Base-by-base conservation (phyloP, 2,797 vertebrate species). In the Ctenopoma kingsleyae region DNA sequence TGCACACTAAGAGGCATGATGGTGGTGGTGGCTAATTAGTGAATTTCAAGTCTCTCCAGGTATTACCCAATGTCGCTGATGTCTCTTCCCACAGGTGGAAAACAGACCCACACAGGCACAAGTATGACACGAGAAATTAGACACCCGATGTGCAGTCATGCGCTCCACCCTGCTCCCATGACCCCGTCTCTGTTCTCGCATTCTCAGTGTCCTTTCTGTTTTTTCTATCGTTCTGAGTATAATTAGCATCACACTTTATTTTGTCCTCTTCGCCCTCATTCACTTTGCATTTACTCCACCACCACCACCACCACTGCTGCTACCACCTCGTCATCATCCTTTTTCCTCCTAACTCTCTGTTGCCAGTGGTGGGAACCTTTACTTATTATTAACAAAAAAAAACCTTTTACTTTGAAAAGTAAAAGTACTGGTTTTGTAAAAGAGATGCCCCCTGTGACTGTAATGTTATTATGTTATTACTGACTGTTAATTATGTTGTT, bases 171-270 rank as follows among this genome's bases (percentile, higher is more conserved):
- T 85, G 80, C 73, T 82, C 73, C 62, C 52, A 61, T 81, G 82
- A 85, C 81, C 68, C 80, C 20, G 19, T 56, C 80, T 85, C 78
- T 82, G 66, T 62, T 84, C 80, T 85, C 27, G 62, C 70, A 71
- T 80, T 78, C 81, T 81, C 67, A 16, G 35, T 25, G 0, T 84
- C 71, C 27, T 80, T 60, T 16, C 52, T 20, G 80, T 80, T 79
- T 88, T 88, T 88, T 80, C 85, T 91, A 86, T 90, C 84, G 87
- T 90, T 85, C 74, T 80, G 68, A 64, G 74, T 63, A 74, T 91
- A 86, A 91, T 92, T 87, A 86, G 69, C 70, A 67, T 67, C 68
- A 67, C 70, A 74, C 70, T 73, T 83, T 65, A 67, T 73, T 51
- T 71, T 75, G 40, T 44, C 61, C 59, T 49, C 59, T 71, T 71